Evolutionary conservation across 1,140 invertebrate genomes (phyloP), one percentile per base, ranked within the genome.

Genomic region (Listronotus oregonensis): DNA sequence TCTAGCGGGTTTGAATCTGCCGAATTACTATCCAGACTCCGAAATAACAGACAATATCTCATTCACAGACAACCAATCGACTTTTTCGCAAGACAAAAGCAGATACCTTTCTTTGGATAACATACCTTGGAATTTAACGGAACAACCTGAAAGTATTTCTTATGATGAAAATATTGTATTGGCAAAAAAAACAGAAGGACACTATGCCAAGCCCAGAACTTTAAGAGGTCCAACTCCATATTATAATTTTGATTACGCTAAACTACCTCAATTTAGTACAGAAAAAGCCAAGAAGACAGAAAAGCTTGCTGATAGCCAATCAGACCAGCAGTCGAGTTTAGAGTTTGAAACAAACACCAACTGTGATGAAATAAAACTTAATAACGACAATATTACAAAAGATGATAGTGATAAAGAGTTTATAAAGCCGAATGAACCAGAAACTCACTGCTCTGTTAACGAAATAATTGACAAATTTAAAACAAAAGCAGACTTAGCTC

Each of bases 1-100:
- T 47, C 43, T 69, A 9, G 55, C 70, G 9, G 75, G 74, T 11
- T 64, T 80, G 46, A 78, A 73, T 69, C 64, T 79, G 18, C 78
- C 78, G 14, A 76, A 79, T 55, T 80, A 80, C 61, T 77, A 78
- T 40, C 77, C 72, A 65, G 80, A 81, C 52, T 82, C 80, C 31
- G 80, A 82, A 62, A 77, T 78, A 71, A 72, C 68, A 17, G 72
- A 73, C 17, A 68, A 68, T 34, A 58, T 70, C 6, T 82, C 81
- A 11, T 73, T 80, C 39, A 78, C 72, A 6, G 79, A 81, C 64
- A 80, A 77, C 39, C 58, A 77, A 49, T 79, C 77, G 12, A 46
- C 51, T 7, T 27, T 57, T 17, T 65, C 65, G 0, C 17, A 31
- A 37, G 62, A 58, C n/a, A 58, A 70, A 39, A 55, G 49, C 18